These are phyloP conservation scores for Nasonia vitripennis DNA, from an alignment of 1,140 invertebrate species.

Conservation along the genomic window DNA sequence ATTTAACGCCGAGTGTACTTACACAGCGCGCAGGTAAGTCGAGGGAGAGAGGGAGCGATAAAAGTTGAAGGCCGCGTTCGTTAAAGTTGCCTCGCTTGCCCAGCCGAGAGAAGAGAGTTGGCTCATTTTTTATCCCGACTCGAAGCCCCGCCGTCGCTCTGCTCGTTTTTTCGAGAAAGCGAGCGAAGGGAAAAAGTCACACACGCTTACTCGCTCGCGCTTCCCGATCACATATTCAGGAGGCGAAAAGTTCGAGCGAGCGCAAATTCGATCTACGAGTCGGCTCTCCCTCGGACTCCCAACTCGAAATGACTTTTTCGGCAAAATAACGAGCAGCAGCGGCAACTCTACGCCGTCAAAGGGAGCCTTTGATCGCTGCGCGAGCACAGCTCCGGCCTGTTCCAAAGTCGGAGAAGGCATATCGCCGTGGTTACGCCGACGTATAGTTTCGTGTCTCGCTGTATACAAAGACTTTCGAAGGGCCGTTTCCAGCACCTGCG, in stretches of 20 bases:
- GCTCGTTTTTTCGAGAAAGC: too few relatives aligned
- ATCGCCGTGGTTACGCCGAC: background rate
- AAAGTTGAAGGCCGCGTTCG: background rate
- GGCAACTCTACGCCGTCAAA: background rate
- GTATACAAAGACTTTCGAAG: background rate
- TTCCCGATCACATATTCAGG: background rate
- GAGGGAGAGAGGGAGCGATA: background rate
- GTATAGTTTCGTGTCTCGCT: background rate
- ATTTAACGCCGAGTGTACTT: background rate
- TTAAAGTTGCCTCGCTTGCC: background rate
- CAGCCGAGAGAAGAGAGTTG: too few relatives aligned
- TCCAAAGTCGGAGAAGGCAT: background rate
- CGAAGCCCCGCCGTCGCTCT: too few relatives aligned
- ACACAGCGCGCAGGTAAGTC: background rate
- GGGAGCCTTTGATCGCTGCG: background rate
- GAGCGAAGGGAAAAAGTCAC: background rate
- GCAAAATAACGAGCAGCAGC: background rate
- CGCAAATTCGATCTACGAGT: conserved; percentile 15
- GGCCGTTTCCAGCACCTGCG: conserved; percentile 7
- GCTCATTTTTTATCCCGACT: background rate
- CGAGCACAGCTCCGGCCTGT: background rate
- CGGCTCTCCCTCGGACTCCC: conserved; percentile 20
- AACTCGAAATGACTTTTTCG: conserved; percentile 12
- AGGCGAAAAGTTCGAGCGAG: conserved; percentile 8
- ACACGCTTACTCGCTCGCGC: background rate